Evolutionary conservation across 2,113 vertebrate species (phyloP).

Genomic region (Percina caprodes): DNA sequence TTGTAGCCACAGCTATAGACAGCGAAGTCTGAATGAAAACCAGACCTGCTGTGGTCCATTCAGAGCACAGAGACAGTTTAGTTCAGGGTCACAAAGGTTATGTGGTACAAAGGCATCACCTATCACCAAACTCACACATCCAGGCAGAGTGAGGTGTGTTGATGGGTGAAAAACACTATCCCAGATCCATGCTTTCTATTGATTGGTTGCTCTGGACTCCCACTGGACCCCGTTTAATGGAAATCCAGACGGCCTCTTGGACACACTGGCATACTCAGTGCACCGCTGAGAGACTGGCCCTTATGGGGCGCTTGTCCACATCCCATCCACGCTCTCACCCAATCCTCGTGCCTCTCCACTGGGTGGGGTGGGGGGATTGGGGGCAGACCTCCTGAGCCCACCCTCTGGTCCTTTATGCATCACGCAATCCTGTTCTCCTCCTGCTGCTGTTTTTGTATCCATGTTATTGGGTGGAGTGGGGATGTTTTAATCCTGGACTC

Average conservation of each 20-base stretch:
- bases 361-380: constrained; percentile 41
- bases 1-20: constrained; percentile 42
- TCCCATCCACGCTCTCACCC: constrained; percentile 9
- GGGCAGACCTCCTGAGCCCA: constrained; percentile 48
- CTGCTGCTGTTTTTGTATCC: constrained; percentile 34
- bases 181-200: constrained; percentile 78
- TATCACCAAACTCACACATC: constrained; percentile 41
- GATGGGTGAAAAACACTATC: constrained; percentile 63
- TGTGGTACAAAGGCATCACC: constrained; percentile 47
- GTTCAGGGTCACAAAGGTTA: constrained; percentile 49
- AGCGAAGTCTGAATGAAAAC: constrained; percentile 49
- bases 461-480: constrained; percentile 38
- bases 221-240: constrained; percentile 77
- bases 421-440: constrained; percentile 53
- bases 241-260: constrained; percentile 75
- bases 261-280: constrained; percentile 51
- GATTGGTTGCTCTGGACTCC: constrained; percentile 76
- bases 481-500: constrained; percentile 65
- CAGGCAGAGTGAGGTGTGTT: constrained; percentile 44
- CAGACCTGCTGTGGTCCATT: constrained; percentile 42
- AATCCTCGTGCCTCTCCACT: constrained; percentile 13
- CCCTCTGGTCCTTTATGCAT: constrained; percentile 55
- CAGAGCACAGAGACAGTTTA: constrained; percentile 33
- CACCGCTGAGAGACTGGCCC: constrained; percentile 45
- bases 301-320: constrained; percentile 24